A percentile compares a stretch with the other conserved stretches of the same genome.
Evolutionary conservation across 1,140 invertebrate species (phyloP).

Genomic region (Pseudobourletiella spinata): DNA sequence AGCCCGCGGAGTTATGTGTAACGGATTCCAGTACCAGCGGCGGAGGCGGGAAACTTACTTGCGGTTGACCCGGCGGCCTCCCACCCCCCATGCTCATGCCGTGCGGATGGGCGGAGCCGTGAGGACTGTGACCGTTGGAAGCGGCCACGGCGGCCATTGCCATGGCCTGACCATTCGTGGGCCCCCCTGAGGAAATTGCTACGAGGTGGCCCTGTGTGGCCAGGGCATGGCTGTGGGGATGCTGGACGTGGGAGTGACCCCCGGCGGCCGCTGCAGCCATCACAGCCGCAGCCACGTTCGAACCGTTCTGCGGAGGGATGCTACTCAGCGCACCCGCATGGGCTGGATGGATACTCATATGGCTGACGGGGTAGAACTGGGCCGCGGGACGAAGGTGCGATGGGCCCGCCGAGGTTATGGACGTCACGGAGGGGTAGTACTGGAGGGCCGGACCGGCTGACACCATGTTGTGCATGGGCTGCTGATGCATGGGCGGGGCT

Average conservation of each 20-base stretch:
- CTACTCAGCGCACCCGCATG: background rate
- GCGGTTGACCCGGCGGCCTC: conserved; percentile 6
- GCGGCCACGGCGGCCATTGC: conserved; percentile 8
- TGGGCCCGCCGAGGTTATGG: conserved; percentile 31
- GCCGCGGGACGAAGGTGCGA: conserved; percentile 17
- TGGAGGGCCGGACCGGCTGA: conserved; percentile 37
- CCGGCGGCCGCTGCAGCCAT: conserved; percentile 5
- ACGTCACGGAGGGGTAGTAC: conserved; percentile 37
- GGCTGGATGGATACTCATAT: conserved; percentile 20
- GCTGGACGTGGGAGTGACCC: conserved; percentile 17
- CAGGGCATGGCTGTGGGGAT: background rate
- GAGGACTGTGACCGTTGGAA: background rate
- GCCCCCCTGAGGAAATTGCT: conserved; percentile 6
- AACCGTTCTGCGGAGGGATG: background rate
- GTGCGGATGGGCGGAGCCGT: conserved; percentile 11
- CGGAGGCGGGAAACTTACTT: conserved; percentile 9
- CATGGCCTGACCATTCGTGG: background rate
- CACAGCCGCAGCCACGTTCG: conserved; percentile 21
- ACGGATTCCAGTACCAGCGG: no score
- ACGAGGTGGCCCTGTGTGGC: conserved; percentile 13
- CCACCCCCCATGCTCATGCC: conserved; percentile 3
- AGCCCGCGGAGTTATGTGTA: background rate
- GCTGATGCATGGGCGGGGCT: conserved; percentile 11
- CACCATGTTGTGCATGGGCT: conserved; percentile 32
- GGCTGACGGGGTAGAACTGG: conserved; percentile 30